phyloP scores from a whole-genome alignment of 2,888 invertebrate genomes.

The Mythimna ferrago region DNA sequence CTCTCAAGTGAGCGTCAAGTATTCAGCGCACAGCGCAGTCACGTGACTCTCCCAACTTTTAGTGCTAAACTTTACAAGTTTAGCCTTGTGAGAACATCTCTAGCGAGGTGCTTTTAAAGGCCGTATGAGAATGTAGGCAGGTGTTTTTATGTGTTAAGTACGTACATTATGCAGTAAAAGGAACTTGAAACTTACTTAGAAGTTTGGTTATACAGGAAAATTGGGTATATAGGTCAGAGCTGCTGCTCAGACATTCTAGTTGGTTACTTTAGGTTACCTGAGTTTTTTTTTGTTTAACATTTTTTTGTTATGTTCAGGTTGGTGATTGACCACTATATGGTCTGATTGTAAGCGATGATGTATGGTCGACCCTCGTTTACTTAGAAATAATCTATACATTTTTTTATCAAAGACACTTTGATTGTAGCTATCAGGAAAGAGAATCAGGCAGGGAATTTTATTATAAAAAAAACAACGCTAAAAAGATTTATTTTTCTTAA shows the following conservation, averaged over 20 bases:
- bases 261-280: no score
- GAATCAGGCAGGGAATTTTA: no score
- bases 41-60: constrained; percentile 30
- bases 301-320: no score
- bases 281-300: no score
- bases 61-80: constrained; percentile 30
- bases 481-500: no score
- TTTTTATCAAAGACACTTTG: no score
- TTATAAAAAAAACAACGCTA: no score
- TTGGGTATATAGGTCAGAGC: not conserved
- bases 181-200: not conserved
- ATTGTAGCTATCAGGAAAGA: no score
- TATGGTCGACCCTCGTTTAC: no score
- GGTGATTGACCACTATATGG: no score
- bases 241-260: not conserved
- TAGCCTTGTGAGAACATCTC: constrained; percentile 2
- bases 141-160: constrained; percentile 11
- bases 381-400: no score
- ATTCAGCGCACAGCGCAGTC: constrained; percentile 5
- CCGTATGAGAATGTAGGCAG: constrained; percentile 18
- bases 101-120: not conserved
- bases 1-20: constrained; percentile 1
- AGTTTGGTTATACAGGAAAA: not conserved
- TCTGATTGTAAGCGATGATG: no score
- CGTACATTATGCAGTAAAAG: constrained; percentile 13